These are phyloP conservation scores for Tethea ocularis DNA, from an alignment of 2,888 invertebrate species.

Conservation along the genomic window DNA sequence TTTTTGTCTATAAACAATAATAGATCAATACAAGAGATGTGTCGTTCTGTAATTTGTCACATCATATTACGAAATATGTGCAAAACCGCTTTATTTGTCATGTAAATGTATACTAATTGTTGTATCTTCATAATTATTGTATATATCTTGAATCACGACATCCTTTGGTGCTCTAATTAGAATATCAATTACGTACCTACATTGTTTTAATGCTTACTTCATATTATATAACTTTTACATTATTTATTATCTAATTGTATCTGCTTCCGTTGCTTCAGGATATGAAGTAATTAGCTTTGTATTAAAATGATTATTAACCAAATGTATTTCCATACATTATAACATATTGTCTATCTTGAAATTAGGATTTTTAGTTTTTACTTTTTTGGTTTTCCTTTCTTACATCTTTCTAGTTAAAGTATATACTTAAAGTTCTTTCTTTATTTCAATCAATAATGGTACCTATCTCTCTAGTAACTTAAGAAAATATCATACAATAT, in stretches of 20 bases:
- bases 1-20: neutral
- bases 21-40: neutral
- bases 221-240: neutral
- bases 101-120: neutral
- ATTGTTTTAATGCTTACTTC: neutral
- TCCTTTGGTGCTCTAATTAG: neutral
- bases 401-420: too few species aligned
- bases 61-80: neutral
- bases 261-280: neutral
- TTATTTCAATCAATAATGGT: neutral
- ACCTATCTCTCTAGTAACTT: neutral
- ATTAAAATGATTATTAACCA: neutral
- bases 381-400: too few species aligned
- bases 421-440: too few species aligned
- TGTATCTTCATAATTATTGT: neutral
- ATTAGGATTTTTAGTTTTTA: too few species aligned
- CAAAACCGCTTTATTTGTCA: neutral
- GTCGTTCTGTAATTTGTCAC: neutral
- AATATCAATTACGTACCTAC: neutral
- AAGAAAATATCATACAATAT: conserved; percentile 10
- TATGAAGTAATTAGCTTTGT: neutral
- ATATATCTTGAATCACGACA: neutral
- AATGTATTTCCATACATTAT: neutral
- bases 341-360: too few species aligned
- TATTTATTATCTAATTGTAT: neutral